Percentiles rank a stretch among this genome's conserved stretches.
phyloP scores from a whole-genome alignment of 1,140 invertebrate species.

The Zaprionus kolodkinae region DNA sequence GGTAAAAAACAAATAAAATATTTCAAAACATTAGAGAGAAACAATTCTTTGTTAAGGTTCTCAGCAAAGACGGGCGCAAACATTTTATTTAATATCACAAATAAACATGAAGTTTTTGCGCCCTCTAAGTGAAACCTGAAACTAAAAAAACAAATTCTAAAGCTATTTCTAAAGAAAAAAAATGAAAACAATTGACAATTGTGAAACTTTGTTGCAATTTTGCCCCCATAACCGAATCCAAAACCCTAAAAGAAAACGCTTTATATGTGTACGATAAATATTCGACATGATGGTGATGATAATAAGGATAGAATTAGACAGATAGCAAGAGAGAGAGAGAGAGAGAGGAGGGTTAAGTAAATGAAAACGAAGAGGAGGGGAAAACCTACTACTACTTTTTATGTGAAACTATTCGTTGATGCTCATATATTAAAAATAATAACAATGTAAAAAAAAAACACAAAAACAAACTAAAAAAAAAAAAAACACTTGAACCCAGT shows the following conservation, averaged over 20 bases:
- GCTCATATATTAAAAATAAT: constrained; percentile 57
- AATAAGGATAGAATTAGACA: constrained; percentile 32
- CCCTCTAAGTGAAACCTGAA: constrained; percentile 4
- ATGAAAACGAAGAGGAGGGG: constrained; percentile 28
- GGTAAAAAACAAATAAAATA: constrained; percentile 45
- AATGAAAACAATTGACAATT: constrained; percentile 31
- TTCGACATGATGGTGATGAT: constrained; percentile 12
- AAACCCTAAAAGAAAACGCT: constrained; percentile 38
- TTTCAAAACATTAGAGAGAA: constrained; percentile 43
- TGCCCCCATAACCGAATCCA: constrained; percentile 11
- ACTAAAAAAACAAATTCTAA: constrained; percentile 19
- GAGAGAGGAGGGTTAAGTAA: constrained; percentile 40
- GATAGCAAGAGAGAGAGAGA: constrained; percentile 38
- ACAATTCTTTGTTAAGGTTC: neutral
- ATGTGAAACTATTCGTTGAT: constrained; percentile 75
- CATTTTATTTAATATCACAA: constrained; percentile 41
- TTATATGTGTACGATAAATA: constrained; percentile 27
- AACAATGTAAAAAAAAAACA: constrained; percentile 30
- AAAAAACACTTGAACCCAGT: constrained; percentile 82
- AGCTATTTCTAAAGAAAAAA: constrained; percentile 27
- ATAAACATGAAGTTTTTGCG: constrained; percentile 58
- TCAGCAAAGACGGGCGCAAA: constrained; percentile 43
- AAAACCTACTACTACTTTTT: constrained; percentile 58
- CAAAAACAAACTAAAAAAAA: constrained; percentile 8
- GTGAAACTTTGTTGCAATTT: constrained; percentile 72